A percentile compares a stretch with the other conserved stretches of the same genome.
phyloP scores from a whole-genome alignment of 2,888 invertebrate genomes.

The Carterocephalus palaemon region DNA sequence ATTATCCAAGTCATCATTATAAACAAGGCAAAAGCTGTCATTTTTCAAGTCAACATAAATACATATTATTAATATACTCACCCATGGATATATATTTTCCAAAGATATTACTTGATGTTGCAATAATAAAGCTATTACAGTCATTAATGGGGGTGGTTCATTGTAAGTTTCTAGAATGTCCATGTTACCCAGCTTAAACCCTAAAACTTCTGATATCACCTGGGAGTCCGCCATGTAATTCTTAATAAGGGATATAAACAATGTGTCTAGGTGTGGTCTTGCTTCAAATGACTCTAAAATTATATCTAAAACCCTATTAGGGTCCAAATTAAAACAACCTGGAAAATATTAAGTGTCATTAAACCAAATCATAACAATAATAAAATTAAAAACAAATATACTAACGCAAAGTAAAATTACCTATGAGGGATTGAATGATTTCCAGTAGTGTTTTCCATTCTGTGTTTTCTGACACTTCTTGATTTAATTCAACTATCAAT shows the following conservation, averaged over 20 bases:
- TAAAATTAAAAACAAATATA: constrained; percentile 3
- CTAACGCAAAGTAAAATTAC: constrained; percentile 61
- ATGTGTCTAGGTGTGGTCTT: constrained; percentile 85
- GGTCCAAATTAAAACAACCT: constrained; percentile 99
- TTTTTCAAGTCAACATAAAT: constrained; percentile 64
- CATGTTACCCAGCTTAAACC: constrained; percentile 91
- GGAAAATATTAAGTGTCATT: constrained; percentile 39
- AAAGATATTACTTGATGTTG: constrained; percentile 92
- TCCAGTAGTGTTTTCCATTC: constrained; percentile 86
- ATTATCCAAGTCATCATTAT: not conserved
- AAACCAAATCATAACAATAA: not conserved
- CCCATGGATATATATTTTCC: constrained; percentile 94
- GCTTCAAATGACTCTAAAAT: constrained; percentile 98
- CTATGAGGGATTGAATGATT: constrained; percentile 95
- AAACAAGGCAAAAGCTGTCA: constrained; percentile 1
- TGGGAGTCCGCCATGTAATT: constrained; percentile 91
- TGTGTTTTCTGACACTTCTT: constrained; percentile 83
- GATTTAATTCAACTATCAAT: constrained; percentile 94
- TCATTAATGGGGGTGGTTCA: constrained; percentile 91
- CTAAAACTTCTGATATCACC: constrained; percentile 94
- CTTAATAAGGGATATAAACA: constrained; percentile 90
- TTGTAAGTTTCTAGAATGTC: constrained; percentile 76
- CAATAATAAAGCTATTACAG: constrained; percentile 92
- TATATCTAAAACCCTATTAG: constrained; percentile 97
- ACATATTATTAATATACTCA: constrained; percentile 59